Evolutionary conservation across 2,797 vertebrate species (phyloP).

Genomic region (Karalla daura): DNA sequence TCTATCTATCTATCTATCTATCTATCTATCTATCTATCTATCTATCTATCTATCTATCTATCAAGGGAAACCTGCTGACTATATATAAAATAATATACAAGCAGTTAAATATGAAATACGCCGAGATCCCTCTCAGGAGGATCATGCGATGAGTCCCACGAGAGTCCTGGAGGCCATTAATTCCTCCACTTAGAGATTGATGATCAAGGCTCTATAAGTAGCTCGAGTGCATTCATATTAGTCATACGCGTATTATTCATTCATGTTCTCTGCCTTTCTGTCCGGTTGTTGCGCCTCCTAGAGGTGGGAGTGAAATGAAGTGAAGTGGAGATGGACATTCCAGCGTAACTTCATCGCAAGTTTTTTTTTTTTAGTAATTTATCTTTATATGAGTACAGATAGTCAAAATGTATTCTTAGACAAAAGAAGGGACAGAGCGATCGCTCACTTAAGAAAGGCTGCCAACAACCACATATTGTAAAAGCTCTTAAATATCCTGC

Average conservation of each 20-base stretch:
- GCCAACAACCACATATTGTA: neutral
- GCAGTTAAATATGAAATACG: neutral
- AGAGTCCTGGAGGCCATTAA: neutral
- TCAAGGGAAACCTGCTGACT: neutral
- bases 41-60: neutral
- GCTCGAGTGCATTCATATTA: constrained; percentile 12
- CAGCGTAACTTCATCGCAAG: too few relatives aligned
- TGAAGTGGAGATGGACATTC: neutral
- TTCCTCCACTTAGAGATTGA: constrained; percentile 25
- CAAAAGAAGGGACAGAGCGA: neutral
- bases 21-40: constrained; percentile 15
- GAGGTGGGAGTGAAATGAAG: constrained; percentile 26
- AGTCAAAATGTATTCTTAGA: too few relatives aligned
- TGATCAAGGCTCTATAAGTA: constrained; percentile 32
- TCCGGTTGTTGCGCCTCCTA: constrained; percentile 40
- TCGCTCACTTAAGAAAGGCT: neutral
- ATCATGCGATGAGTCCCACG: neutral
- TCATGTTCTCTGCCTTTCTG: constrained; percentile 4
- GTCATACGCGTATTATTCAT: constrained; percentile 21
- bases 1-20: constrained; percentile 45
- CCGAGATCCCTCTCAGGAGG: neutral
- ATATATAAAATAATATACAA: neutral
- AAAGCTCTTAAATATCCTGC: neutral
- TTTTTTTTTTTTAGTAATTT: too few relatives aligned
- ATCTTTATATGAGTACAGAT: too few relatives aligned